A percentile compares a stretch with the other conserved stretches of the same genome.
These are phyloP conservation scores for Coendou prehensilis DNA, from an alignment of 2,797 vertebrate species.

Conservation along the genomic window DNA sequence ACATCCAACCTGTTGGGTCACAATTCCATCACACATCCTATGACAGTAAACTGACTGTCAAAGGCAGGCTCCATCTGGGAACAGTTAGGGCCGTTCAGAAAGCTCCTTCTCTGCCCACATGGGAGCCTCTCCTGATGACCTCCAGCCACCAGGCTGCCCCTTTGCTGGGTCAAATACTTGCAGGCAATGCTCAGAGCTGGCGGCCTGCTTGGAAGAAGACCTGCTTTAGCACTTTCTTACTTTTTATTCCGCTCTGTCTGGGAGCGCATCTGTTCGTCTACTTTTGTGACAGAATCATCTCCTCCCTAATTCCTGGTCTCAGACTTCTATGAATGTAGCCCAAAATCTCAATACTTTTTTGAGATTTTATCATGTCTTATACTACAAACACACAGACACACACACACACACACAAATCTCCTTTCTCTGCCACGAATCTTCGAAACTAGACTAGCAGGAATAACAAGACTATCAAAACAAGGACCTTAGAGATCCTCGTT, in stretches of 20 bases:
- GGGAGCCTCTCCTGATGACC: neutral
- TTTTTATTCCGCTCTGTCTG: neutral
- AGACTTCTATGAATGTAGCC: constrained; percentile 6
- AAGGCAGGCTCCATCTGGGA: neutral
- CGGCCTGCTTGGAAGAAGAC: neutral
- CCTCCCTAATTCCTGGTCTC: neutral
- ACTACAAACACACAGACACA: neutral
- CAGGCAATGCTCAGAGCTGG: neutral
- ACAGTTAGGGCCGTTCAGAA: neutral
- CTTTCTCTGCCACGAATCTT: neutral
- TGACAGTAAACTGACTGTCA: neutral
- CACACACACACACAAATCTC: neutral
- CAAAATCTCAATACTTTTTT: neutral
- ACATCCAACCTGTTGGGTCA: neutral
- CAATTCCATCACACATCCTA: neutral
- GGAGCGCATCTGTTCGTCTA: neutral
- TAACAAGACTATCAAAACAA: neutral
- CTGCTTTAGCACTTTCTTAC: neutral
- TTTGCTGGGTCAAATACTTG: neutral
- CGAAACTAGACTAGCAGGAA: constrained; percentile 17
- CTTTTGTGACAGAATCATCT: neutral
- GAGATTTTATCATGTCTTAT: neutral
- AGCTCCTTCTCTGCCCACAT: neutral
- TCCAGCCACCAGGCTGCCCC: neutral
- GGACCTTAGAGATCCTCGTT: neutral